Evolutionary conservation across 2,888 invertebrate species (phyloP), one percentile per base, ranked within the genome.

Genomic region (Daptonema setosum): DNA sequence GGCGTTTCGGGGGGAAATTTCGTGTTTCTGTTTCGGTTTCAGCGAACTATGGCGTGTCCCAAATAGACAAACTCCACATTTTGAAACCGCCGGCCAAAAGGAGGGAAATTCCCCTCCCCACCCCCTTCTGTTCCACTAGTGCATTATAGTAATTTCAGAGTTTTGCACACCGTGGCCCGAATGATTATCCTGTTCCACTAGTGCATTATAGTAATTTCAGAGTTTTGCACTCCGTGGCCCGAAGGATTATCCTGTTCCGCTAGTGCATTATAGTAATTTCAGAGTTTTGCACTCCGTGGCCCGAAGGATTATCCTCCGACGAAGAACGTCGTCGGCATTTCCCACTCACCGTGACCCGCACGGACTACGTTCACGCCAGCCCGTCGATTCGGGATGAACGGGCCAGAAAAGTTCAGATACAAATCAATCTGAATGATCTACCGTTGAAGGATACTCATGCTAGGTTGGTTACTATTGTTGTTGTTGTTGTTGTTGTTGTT

Each of bases 271-370:
- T n/a, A n/a, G 22, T 30, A 17, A 17, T 56, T 64, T 51, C 64
- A 78, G 78, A 83, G 66, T 95, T 86, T 71, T 95, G 93, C 67
- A 93, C 90, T 0, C 77, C 81, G 29, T 97, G 91, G 88, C 97
- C 97, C 20, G 54, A 57, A 5, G 35, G 17, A 17, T 17, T 53
- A 11, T 26, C 17, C 5, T 3, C 5, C 8, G 17, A 35, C 25
- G 8, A 17, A 58, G 5, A 25, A 28, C 25, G 59, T 58, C 48
- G 75, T 81, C 58, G 78, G 8, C 35, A 85, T 70, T 91, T 93
- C 71, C 95, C 95, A 0, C 58, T 91, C 0, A 82, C 85, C 72
- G 74, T 86, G 0, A 80, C 81, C 0, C 80, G 81, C 0, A 82
- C 81, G 1, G 86, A 87, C 68, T 97, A 90, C 69, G 85, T 87